These are phyloP conservation scores for Hyles euphorbiae DNA, from an alignment of 1,140 invertebrate genomes.

Conservation along the genomic window DNA sequence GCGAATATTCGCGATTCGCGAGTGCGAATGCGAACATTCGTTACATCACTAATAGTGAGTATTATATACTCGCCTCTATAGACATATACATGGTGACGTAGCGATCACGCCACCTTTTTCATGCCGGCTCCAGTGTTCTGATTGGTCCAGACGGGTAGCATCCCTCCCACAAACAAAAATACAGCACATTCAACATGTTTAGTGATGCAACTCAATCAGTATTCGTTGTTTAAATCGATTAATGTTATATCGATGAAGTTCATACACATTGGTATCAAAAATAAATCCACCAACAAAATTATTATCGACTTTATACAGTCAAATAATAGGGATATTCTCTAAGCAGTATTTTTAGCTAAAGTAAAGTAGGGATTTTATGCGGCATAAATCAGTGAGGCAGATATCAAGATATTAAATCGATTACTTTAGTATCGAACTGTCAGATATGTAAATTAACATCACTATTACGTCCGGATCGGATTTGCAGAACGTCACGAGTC, in stretches of 20 bases:
- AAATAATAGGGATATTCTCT: no score
- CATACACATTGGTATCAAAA: not conserved
- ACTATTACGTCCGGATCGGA: slow-evolving; percentile 18
- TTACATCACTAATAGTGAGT: no score
- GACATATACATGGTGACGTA: slow-evolving; percentile 54
- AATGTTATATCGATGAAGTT: not conserved
- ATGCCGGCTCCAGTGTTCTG: slow-evolving; percentile 37
- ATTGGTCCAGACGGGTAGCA: slow-evolving; percentile 42
- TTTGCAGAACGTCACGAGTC: slow-evolving; percentile 29
- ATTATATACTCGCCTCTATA: slow-evolving; percentile 23
- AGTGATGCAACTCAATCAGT: slow-evolving; percentile 33
- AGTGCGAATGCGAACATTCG: no score
- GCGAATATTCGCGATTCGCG: no score
- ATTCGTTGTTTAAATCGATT: slow-evolving; percentile 26
- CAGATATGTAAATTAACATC: no score
- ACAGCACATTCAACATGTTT: slow-evolving; percentile 60
- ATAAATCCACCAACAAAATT: not conserved
- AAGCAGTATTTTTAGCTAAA: no score
- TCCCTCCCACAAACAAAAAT: slow-evolving; percentile 50
- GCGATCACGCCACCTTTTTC: slow-evolving; percentile 70
- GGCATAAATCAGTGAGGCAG: no score
- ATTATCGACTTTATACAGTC: no score
- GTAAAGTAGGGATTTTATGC: no score
- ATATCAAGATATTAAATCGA: not conserved
- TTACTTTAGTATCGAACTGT: no score